Evolutionary conservation across 2,888 invertebrate species (phyloP), one percentile per base, ranked within the genome.

Genomic region (Clepsis dumicolana): DNA sequence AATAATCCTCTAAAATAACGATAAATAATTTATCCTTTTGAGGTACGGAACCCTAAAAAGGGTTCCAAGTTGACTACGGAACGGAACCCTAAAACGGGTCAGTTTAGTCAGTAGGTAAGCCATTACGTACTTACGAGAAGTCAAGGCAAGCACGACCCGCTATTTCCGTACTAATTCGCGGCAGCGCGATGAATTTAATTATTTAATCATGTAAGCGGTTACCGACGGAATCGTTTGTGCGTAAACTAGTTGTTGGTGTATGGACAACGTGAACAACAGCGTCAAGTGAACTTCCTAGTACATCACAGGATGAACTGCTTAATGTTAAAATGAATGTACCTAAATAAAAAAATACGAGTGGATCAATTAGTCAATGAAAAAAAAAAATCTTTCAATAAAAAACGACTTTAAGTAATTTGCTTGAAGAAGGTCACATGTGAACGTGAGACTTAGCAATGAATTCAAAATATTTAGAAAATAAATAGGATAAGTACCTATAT

Each of bases 141-240:
- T 52, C 52, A 52, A 52, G 52, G 52, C n/a, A 21, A 48, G 1
- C 48, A 8, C 16, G 7, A 44, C 18, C n/a, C n/a, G n/a, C 12
- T 21, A 48, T 48, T 48, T 48, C 48, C 21, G 21, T 48, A 21
- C 4, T 21, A 21, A 48, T 21, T 48, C 21, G 21, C 18, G 21
- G 21, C 8, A 44, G 25, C 25, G 16, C 38, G 25, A 12, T 59
- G 25, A 25, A 52, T 59, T 25, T 7, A 16, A 59, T 59, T 59
- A 38, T 59, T 59, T 41, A 25, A 59, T 59, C 41, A 59, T 41
- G 59, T 59, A 41, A 59, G 25, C 24, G 10, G 24, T 18, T 56
- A 41, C 41, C 1, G 8, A 16, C 5, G 38, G 38, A 41, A 41
- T 38, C 10, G 29, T 8, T 53, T 29, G 29, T 38, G 48, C 48